Conservation (phyloP, 1,140 invertebrate species). For the Batillaria attramentaria region DNA sequence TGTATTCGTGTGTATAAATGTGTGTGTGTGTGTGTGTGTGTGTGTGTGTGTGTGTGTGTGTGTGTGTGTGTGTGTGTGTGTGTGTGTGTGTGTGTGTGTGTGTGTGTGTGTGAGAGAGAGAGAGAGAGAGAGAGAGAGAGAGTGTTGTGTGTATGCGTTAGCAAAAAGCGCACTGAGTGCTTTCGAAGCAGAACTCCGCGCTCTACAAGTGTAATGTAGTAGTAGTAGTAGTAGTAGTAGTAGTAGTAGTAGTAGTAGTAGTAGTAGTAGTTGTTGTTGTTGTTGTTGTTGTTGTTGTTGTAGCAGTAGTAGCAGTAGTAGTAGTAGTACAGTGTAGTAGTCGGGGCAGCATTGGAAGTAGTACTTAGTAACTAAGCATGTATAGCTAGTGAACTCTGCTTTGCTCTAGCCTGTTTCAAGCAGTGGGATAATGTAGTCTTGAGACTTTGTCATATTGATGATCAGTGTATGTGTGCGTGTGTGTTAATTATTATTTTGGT, state of each 20-base stretch:
- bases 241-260: not conserved
- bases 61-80: constrained; percentile 16
- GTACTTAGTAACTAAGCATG: too few relatives aligned
- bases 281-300: not conserved
- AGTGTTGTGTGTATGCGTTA: not conserved
- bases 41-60: not conserved
- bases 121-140: not conserved
- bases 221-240: not conserved
- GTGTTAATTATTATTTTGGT: too few relatives aligned
- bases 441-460: too few relatives aligned
- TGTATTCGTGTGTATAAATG: not conserved
- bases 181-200: not conserved
- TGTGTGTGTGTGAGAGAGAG: not conserved
- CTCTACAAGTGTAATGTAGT: not conserved
- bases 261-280: not conserved
- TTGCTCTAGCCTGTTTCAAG: too few relatives aligned
- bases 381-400: too few relatives aligned
- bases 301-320: not conserved
- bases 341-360: too few relatives aligned
- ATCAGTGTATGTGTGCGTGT: too few relatives aligned
- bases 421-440: too few relatives aligned
- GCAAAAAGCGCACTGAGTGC: too few relatives aligned
- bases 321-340: not conserved
- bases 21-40: not conserved
- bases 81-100: not conserved